Percentiles rank a stretch among this genome's conserved stretches.
These are phyloP conservation scores for Muntiacus reevesi DNA, from an alignment of 2,113 vertebrate species.

Conservation along the genomic window DNA sequence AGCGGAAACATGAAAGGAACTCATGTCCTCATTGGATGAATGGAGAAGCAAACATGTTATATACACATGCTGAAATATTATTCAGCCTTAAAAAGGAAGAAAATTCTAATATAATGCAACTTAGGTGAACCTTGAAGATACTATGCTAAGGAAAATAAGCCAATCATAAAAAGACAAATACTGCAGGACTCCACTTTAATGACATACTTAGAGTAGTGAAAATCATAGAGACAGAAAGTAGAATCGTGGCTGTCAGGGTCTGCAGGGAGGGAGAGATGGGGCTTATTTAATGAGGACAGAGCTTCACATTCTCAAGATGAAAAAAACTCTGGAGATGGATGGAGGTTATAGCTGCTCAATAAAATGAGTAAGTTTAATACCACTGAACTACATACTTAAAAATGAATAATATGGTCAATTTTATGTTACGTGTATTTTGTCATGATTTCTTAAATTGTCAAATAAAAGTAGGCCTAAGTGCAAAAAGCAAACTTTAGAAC, in stretches of 20 bases:
- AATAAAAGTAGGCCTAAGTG: not conserved
- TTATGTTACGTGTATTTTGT: not conserved
- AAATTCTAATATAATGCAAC: too few relatives aligned
- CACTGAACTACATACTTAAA: not conserved
- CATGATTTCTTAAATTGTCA: not conserved
- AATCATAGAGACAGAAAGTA: accelerated
- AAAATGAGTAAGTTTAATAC: accelerated
- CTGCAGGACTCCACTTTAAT: accelerated
- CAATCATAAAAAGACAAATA: not conserved
- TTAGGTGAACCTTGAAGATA: not conserved
- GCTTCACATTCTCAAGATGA: not conserved
- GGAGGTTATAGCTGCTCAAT: accelerated
- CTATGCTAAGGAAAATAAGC: not conserved
- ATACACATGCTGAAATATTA: accelerated
- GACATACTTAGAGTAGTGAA: not conserved
- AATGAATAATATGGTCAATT: not conserved
- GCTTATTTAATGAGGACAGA: too few relatives aligned
- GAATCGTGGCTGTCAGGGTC: accelerated
- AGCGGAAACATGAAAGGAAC: not conserved
- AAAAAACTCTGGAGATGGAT: not conserved
- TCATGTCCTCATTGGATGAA: accelerated
- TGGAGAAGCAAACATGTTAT: accelerated
- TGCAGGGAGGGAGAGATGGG: not conserved
- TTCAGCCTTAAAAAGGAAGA: not conserved
- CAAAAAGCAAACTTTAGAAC: not conserved